phyloP scores from a whole-genome alignment of 1,140 invertebrate species.

The Conus betulinus region DNA sequence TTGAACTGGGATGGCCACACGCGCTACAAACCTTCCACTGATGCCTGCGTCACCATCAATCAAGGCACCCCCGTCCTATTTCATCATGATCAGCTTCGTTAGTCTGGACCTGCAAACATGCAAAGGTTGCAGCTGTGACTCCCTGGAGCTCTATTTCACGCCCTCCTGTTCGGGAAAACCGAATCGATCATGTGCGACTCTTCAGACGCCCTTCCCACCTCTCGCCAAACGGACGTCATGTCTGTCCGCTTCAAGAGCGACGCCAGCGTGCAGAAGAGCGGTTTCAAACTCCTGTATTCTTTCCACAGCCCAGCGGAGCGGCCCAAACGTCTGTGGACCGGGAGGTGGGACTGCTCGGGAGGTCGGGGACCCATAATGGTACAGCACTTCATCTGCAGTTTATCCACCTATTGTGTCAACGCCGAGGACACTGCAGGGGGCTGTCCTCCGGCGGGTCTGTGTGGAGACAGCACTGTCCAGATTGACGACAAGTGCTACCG shows the following conservation, averaged over 20 bases:
- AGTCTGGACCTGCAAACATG: background rate
- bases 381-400: background rate
- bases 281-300: background rate
- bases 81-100: constrained; percentile 3
- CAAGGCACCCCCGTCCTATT: background rate
- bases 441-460: too few species aligned
- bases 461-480: too few species aligned
- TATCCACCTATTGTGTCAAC: background rate
- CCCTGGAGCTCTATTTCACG: background rate
- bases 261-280: background rate
- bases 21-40: background rate
- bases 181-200: background rate
- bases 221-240: background rate
- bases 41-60: background rate
- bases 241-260: background rate
- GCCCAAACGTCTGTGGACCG: background rate
- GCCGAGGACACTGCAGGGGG: background rate
- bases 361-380: background rate
- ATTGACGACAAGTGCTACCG: too few species aligned
- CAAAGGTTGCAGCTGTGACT: background rate
- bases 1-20: background rate
- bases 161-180: background rate
- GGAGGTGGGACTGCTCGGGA: background rate
- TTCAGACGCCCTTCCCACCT: background rate
- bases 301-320: background rate